Conservation (phyloP, 1,140 invertebrate genomes). For the Phortica variegata region DNA sequence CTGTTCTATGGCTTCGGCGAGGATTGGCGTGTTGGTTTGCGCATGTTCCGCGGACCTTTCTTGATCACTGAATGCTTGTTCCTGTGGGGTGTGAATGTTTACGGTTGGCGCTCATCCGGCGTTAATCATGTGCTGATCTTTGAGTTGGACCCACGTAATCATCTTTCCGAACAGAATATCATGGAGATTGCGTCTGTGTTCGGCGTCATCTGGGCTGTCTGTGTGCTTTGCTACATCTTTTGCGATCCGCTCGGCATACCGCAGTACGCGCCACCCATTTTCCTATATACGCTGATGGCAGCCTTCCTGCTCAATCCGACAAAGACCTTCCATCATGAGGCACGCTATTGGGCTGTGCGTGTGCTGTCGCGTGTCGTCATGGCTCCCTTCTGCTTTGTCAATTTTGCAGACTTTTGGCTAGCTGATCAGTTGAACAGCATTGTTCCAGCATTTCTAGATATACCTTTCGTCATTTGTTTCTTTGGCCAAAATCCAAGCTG, state of each 20-base stretch:
- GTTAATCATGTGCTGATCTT: constrained; percentile 88
- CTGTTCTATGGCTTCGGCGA: constrained; percentile 51
- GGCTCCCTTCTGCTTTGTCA: constrained; percentile 93
- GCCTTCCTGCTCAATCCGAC: constrained; percentile 81
- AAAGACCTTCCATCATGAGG: constrained; percentile 75
- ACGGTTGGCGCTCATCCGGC: constrained; percentile 85
- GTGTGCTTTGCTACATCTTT: constrained; percentile 68
- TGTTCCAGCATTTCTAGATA: constrained; percentile 85
- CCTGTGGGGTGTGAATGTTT: constrained; percentile 85
- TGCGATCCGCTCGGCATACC: constrained; percentile 74
- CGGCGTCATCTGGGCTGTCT: constrained; percentile 80
- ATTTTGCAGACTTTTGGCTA: constrained; percentile 99
- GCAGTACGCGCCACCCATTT: constrained; percentile 75
- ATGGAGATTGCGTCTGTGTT: constrained; percentile 86
- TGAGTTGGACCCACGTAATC: constrained; percentile 87
- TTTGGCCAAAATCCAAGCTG: constrained; percentile 74
- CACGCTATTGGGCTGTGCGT: constrained; percentile 65
- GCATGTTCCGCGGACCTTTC: constrained; percentile 80
- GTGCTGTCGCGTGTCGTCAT: constrained; percentile 72
- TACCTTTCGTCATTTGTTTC: constrained; percentile 89
- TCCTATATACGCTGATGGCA: constrained; percentile 69
- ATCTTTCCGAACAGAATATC: constrained; percentile 81
- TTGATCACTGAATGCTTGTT: constrained; percentile 83
- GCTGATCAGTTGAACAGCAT: constrained; percentile 98
- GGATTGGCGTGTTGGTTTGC: constrained; percentile 61